These are phyloP conservation scores for Campylomormyrus tamandua DNA, from an alignment of 2,113 vertebrate genomes.

Conservation along the genomic window DNA sequence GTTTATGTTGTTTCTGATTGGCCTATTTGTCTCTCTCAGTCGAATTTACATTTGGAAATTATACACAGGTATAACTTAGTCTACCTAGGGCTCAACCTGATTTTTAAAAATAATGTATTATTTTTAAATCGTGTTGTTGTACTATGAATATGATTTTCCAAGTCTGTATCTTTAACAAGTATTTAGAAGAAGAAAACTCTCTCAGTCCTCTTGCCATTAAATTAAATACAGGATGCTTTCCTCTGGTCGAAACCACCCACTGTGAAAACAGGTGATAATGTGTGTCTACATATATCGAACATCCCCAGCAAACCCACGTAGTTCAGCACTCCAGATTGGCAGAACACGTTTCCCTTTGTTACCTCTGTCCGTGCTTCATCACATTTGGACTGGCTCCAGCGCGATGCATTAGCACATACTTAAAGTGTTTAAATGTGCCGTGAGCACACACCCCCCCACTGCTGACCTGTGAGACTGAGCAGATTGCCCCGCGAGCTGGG, in stretches of 20 bases:
- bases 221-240: not conserved
- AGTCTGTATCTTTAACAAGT: not conserved
- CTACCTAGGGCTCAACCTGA: not conserved
- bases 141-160: not conserved
- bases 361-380: conserved; percentile 22
- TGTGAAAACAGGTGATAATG: not conserved
- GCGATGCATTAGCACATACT: conserved; percentile 33
- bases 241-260: not conserved
- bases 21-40: not conserved
- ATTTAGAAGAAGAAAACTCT: not conserved
- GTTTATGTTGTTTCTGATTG: not conserved
- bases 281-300: not conserved
- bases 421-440: conserved; percentile 33
- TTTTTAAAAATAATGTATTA: not conserved
- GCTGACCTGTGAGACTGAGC: conserved; percentile 32
- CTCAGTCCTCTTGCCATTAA: not conserved
- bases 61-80: not conserved
- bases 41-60: not conserved
- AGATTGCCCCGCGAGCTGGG: conserved; percentile 16
- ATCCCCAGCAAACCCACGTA: not conserved
- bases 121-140: not conserved
- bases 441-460: conserved; percentile 17
- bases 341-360: conserved; percentile 37
- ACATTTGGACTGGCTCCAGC: conserved; percentile 31
- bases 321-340: conserved; percentile 27